These are phyloP conservation scores for Spinibarbus caldwelli DNA, from an alignment of 2,797 vertebrate species.

Conservation along the genomic window DNA sequence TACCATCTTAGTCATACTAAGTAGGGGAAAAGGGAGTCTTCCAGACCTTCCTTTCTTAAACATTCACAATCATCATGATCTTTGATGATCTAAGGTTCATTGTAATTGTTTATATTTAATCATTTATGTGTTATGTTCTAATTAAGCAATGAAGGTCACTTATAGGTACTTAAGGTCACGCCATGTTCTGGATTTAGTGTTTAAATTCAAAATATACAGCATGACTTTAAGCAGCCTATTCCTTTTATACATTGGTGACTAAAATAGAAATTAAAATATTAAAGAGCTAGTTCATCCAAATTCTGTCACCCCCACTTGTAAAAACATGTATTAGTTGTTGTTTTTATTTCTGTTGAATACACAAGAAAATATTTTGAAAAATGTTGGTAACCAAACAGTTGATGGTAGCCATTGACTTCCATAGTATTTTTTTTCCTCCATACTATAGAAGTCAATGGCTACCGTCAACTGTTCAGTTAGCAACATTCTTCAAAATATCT, in stretches of 20 bases:
- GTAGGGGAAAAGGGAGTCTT: background rate
- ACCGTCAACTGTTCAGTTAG: background rate
- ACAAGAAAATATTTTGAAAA: too few relatives aligned
- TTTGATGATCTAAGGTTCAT: background rate
- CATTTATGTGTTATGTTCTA: background rate
- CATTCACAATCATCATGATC: background rate
- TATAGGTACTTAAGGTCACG: background rate
- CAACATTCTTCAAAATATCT: background rate
- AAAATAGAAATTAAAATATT: background rate
- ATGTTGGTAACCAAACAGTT: background rate
- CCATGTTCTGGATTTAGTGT: background rate
- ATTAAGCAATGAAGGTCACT: background rate
- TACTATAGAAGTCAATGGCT: too few relatives aligned
- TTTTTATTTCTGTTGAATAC: background rate
- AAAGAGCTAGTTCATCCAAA: background rate
- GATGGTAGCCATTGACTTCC: background rate
- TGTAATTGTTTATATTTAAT: background rate
- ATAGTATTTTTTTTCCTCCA: too few relatives aligned
- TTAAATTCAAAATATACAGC: background rate
- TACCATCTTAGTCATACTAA: background rate
- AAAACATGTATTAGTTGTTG: too few relatives aligned
- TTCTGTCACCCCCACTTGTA: background rate
- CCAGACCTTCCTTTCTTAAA: background rate
- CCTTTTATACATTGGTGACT: background rate
- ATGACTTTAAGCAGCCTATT: background rate